Base-by-base conservation (phyloP, 2,113 vertebrate genomes). In the Limanda limanda region DNA sequence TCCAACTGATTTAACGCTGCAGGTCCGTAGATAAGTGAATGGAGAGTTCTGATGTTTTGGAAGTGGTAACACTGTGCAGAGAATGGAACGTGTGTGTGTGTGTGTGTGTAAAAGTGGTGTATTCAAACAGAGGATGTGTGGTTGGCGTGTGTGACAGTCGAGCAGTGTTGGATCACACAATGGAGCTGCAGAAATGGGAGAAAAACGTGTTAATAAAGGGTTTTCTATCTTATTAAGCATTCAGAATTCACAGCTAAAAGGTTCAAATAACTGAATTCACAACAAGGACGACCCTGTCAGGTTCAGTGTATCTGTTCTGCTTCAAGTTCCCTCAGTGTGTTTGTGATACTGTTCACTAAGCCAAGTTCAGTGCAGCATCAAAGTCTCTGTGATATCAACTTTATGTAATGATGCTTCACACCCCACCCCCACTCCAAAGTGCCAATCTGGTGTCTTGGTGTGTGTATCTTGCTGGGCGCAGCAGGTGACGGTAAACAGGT, bases 401-500 rank as follows among this genome's bases (percentile, higher is more conserved):
- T 85, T 64, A 72, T 76, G 77, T 82, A 88, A 88, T 25, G 73
- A 83, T 47, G 71, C 82, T 81, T 89, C 85, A 88, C 90, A 84
- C 82, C 69, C 73, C 74, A 58, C 45, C 71, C 84, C 72, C 82
- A 68, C 79, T 85, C 77, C 81, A 78, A 78, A 76, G 69, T 72
- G 81, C 74, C 86, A 90, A 88, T 91, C 91, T 93, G 92, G 88
- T 88, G 85, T 55, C 60, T 68, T 74, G 74, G 65, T 82, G 76
- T 54, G 74, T 78, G 77, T 58, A 24, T 68, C 89, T 66, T 78
- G 85, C 86, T 89, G 91, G 84, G 91, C 90, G 69, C 90, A 92
- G 91, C 88, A 87, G 91, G 92, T 79, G 91, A 88, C 83, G 76
- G 89, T 90, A 92, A 94, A 93, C 92, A 94, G 92, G 94, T 94